A percentile compares a stretch with the other conserved stretches of the same genome.
phyloP scores from a whole-genome alignment of 1,140 invertebrate species.

The Frieseomelitta varia region DNA sequence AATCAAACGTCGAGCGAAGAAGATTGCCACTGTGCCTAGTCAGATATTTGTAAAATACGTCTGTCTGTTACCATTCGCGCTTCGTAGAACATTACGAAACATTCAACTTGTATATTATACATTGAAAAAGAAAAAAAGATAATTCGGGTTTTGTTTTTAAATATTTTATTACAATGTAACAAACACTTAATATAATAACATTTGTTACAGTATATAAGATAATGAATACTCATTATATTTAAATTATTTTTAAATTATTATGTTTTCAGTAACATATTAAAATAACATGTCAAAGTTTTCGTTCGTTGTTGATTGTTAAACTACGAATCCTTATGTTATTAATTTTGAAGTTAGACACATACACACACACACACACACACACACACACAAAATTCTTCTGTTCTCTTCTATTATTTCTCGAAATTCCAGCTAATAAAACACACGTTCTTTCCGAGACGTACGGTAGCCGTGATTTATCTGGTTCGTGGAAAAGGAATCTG shows the following conservation, averaged over 20 bases:
- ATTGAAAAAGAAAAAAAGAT: too few species aligned
- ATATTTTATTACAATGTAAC: too few species aligned
- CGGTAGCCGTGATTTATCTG: conserved; percentile 21
- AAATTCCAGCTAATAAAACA: not conserved
- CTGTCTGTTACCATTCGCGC: not conserved
- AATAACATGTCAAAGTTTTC: too few species aligned
- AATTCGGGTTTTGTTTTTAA: too few species aligned
- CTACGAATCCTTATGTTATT: too few species aligned
- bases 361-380: too few species aligned
- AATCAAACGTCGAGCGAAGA: not conserved
- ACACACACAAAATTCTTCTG: not conserved
- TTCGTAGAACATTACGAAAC: not conserved
- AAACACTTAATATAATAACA: too few species aligned
- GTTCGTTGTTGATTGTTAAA: not conserved
- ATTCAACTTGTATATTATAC: not conserved
- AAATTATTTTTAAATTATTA: too few species aligned
- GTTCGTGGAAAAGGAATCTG: conserved; percentile 43
- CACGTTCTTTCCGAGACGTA: not conserved
- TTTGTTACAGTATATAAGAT: too few species aligned
- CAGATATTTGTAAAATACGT: not conserved
- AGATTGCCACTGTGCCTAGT: not conserved
- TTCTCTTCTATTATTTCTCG: not conserved
- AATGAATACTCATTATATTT: too few species aligned
- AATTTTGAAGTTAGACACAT: too few species aligned
- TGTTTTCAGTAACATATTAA: too few species aligned